Evolutionary conservation across 2,888 invertebrate species (phyloP), one percentile per base, ranked within the genome.

Genomic region (Coremacera marginata): DNA sequence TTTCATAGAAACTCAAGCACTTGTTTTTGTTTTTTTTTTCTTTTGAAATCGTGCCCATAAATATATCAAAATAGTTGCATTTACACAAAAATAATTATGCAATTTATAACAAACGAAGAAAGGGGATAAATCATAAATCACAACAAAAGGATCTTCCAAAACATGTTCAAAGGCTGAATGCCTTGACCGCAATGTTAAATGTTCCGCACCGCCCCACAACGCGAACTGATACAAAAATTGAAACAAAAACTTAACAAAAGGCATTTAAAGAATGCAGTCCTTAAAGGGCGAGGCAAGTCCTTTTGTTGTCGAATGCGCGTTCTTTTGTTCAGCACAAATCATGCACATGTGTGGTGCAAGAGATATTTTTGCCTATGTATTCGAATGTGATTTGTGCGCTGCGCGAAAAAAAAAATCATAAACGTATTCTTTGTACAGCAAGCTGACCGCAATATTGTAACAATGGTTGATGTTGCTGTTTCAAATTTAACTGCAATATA

Each of bases 361-460:
- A 14, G 44, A 14, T 1, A 1, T 3, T 14, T 44, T 44, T 44
- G 11, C 14, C 44, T 44, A 14, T 44, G 11, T 44, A 11, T 44
- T 44, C 44, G 44, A 44, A 44, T 44, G 44, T 44, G 44, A 44
- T 14, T 57, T 57, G 25, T 25, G 14, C 7, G 25, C 22, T 9
- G 22, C 57, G 57, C 57, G 22, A 25, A 72, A 37, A 68, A 52
- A 25, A 71, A 65, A 49, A 7, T 7, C 37, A 37, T 37, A 22
- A 65, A 77, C 52, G 60, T 60, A 31, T 73, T 25, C 52, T 57
- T 57, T 22, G 22, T 57, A 57, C 11, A 16, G 55, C 44, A 49
- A 72, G 76, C 55, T 77, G 70, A 80, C 77, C 80, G 34, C 78
- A 79, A 68, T 79, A 75, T 73, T 77, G 73, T 77, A 73, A 65